These are phyloP conservation scores for Tinea trinotella DNA, from an alignment of 2,888 invertebrate genomes.

Conservation along the genomic window DNA sequence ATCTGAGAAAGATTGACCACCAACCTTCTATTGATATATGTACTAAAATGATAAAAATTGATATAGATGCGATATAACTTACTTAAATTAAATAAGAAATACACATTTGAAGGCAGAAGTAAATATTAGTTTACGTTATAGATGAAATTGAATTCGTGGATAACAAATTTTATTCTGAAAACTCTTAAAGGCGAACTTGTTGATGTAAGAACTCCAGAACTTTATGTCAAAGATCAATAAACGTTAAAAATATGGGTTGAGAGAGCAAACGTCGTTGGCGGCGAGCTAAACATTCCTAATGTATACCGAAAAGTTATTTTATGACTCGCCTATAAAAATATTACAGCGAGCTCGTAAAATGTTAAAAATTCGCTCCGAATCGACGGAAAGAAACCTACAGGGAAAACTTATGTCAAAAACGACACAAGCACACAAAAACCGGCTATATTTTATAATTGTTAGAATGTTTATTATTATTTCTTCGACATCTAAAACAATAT, in stretches of 20 bases:
- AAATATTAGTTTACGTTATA: background rate
- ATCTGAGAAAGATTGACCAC: too few relatives aligned
- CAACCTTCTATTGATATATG: too few relatives aligned
- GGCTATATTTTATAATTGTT: background rate
- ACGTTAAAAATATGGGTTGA: conserved; percentile 54
- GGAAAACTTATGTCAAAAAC: conserved; percentile 8
- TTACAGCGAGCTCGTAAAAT: conserved; percentile 51
- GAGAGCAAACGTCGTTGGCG: conserved; percentile 36
- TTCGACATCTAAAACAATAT: too few relatives aligned
- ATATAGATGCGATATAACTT: background rate
- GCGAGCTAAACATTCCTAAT: conserved; percentile 46
- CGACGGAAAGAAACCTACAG: conserved; percentile 2
- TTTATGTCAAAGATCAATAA: conserved; percentile 60
- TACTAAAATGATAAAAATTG: too few relatives aligned
- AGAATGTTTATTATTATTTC: background rate
- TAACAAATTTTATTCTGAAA: conserved; percentile 36
- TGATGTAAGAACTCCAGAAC: background rate
- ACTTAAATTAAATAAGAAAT: background rate
- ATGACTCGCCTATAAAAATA: conserved; percentile 64
- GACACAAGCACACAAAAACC: background rate
- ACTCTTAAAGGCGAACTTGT: conserved; percentile 31
- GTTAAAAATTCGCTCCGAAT: conserved; percentile 44
- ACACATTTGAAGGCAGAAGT: background rate
- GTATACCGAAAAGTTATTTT: conserved; percentile 62
- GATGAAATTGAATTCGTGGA: conserved; percentile 20